These are phyloP conservation scores for Gymnothorax reevesii DNA, from an alignment of 2,797 vertebrate genomes.

Conservation along the genomic window DNA sequence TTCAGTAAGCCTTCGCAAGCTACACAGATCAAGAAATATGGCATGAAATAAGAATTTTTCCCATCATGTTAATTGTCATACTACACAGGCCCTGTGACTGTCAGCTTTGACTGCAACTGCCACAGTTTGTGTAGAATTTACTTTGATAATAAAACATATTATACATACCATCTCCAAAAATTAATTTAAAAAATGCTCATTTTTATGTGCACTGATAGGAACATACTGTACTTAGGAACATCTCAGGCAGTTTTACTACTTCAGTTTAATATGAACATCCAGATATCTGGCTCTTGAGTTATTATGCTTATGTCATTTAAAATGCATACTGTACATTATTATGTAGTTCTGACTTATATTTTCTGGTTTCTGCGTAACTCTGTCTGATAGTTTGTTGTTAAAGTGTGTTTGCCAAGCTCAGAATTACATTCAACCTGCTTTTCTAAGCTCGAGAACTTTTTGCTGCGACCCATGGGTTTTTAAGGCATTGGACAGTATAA, in stretches of 20 bases:
- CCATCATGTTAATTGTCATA: neutral
- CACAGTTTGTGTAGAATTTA: too few species aligned
- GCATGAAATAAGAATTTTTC: neutral
- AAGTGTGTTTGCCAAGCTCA: neutral
- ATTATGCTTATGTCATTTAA: neutral
- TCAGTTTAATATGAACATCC: neutral
- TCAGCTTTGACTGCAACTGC: neutral
- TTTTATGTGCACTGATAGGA: too few species aligned
- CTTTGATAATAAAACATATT: too few species aligned
- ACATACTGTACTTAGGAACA: neutral
- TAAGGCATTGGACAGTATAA: too few species aligned
- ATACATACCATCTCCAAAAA: too few species aligned
- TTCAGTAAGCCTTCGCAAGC: neutral
- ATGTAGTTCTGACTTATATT: neutral
- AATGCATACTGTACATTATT: neutral
- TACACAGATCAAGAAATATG: neutral
- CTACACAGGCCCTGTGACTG: neutral
- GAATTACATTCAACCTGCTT: neutral
- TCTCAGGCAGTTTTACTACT: neutral
- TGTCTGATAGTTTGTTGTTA: neutral
- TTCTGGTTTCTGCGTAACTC: neutral
- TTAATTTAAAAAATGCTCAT: too few species aligned
- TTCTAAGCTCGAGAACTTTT: neutral
- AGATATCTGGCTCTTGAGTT: neutral
- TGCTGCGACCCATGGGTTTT: neutral